These are phyloP conservation scores for Ephialtes manifestator DNA, from an alignment of 2,888 invertebrate species.

Conservation along the genomic window DNA sequence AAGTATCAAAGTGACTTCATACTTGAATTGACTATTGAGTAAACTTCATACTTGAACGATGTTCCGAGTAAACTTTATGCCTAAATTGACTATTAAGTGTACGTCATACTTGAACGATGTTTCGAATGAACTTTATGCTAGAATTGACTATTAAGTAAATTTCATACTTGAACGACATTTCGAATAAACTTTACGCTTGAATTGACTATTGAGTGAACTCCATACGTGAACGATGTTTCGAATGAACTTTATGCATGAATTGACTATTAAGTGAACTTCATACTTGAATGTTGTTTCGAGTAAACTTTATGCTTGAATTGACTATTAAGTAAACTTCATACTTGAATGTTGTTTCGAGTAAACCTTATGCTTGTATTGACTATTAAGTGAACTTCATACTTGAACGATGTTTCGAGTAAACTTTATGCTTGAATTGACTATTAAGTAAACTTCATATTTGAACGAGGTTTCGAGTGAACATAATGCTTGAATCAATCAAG, in stretches of 20 bases:
- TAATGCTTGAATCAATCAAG: constrained; percentile 3
- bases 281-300: not conserved
- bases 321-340: not conserved
- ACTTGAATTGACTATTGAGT: not conserved
- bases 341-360: not conserved
- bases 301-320: not conserved
- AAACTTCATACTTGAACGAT: not conserved
- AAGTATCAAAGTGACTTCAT: not conserved
- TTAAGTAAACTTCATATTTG: not conserved
- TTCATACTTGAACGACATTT: not conserved
- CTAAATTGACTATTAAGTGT: not conserved
- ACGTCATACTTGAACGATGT: not conserved
- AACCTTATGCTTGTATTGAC: not conserved
- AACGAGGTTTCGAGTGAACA: not conserved
- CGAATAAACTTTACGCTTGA: not conserved
- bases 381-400: not conserved
- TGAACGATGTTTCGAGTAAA: not conserved
- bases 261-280: not conserved
- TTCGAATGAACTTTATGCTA: not conserved
- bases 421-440: not conserved
- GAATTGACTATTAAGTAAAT: not conserved
- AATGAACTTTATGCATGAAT: not conserved
- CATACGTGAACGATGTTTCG: not conserved
- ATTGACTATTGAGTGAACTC: not conserved
- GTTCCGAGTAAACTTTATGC: not conserved